A percentile compares a stretch with the other conserved stretches of the same genome.
Evolutionary conservation across 2,113 vertebrate species (phyloP).

Genomic region (Microcebus lehilahytsara): DNA sequence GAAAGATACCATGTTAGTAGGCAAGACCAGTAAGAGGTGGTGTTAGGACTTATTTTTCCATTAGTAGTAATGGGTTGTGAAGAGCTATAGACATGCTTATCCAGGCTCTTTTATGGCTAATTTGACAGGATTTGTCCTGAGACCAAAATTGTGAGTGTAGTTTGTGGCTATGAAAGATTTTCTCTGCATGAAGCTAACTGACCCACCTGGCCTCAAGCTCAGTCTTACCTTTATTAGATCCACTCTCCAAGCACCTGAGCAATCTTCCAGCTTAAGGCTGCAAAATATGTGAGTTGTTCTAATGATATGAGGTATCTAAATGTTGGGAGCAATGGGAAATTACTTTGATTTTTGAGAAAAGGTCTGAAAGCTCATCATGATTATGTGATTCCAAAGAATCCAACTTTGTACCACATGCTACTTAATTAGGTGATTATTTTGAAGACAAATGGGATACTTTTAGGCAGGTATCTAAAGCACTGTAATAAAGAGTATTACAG

Average conservation of each 20-base stretch:
- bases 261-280: neutral
- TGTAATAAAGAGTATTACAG: neutral
- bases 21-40: neutral
- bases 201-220: slow-evolving; percentile 28
- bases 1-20: neutral
- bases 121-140: slow-evolving; percentile 62
- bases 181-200: slow-evolving; percentile 55
- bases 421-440: slow-evolving; percentile 44
- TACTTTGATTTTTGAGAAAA: slow-evolving; percentile 55
- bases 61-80: slow-evolving; percentile 47
- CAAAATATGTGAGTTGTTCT: slow-evolving; percentile 40
- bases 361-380: slow-evolving; percentile 37
- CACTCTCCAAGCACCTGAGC: slow-evolving; percentile 39
- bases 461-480: neutral
- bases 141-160: slow-evolving; percentile 33
- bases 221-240: slow-evolving; percentile 42
- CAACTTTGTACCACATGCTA: neutral
- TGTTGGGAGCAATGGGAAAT: slow-evolving; percentile 24
- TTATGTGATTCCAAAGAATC: slow-evolving; percentile 42
- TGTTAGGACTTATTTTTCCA: slow-evolving; percentile 52
- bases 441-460: slow-evolving; percentile 39
- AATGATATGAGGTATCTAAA: slow-evolving; percentile 25
- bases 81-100: slow-evolving; percentile 42
- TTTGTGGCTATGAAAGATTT: slow-evolving; percentile 57
- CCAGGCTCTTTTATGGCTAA: slow-evolving; percentile 42